Base-by-base conservation (phyloP, 2,797 vertebrate genomes). In the Microhierax caerulescens region DNA sequence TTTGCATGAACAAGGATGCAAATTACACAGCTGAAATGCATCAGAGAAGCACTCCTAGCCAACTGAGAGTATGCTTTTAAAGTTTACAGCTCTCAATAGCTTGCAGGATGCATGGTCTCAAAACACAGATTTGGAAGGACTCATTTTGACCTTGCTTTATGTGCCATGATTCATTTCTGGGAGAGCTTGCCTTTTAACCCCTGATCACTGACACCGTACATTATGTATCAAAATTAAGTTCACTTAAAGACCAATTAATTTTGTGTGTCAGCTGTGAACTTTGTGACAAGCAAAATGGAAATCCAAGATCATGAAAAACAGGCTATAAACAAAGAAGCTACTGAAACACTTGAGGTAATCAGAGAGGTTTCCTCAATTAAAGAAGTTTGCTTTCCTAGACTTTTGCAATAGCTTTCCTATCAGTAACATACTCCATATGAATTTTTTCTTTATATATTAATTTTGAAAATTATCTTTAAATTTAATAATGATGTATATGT, bases 101-200 rank as follows among this genome's bases (percentile, higher is more conserved):
- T 94, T 68, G 63, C 50, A 82, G 76, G 60, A 92, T 80, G 73
- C 64, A 63, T 27, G 37, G 68, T 85, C 81, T 93, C 77, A 92
- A 96, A 91, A 95, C 41, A 64, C 39, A 70, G 24, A 72, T 85
- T 85, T 95, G 94, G 95, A 95, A 96, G 88, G 63, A 87, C 80
- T 95, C 51, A 36, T 57, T 96, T 97, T 97, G 90, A 94, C 88
- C 91, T 91, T 95, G 37, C 69, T 86, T 86, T 84, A 57, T 85
- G 82, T 36, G 64, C 86, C 76, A 92, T 72, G 60, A 90, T 95
- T 93, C 43, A 97, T 94, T 95, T 89, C 74, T 32, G 30, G 51
- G 64, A 90, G 59, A 82, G 41, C 32, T 89, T 80, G 85, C 60
- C 86, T 96, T 96, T 97, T 95, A 95, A 95, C 79, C 70, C 53